Conservation (phyloP, 2,113 vertebrate species). For the Bambusicola thoracicus region DNA sequence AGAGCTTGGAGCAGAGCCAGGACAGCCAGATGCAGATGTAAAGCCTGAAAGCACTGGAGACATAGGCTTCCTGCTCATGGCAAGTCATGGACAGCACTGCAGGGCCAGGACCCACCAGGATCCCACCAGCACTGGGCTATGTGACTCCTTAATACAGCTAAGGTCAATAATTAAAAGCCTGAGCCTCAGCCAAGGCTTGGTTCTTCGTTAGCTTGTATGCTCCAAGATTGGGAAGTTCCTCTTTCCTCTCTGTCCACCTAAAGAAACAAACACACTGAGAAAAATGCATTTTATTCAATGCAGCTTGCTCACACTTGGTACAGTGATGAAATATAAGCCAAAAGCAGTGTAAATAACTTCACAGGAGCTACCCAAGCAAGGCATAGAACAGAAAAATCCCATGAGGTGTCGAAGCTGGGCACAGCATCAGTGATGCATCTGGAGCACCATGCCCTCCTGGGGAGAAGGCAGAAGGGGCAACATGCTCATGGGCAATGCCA, state of each 20-base stretch:
- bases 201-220: not conserved
- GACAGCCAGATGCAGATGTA: accelerated
- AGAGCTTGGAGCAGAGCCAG: not conserved
- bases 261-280: not conserved
- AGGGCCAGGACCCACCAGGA: accelerated
- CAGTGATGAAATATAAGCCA: not conserved
- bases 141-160: not conserved
- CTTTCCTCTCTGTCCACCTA: not conserved
- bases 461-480: not conserved
- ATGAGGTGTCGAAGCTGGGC: not conserved
- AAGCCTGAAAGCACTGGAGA: accelerated
- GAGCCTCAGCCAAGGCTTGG: not conserved
- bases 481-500: not conserved
- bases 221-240: accelerated
- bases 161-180: not conserved
- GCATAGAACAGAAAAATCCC: not conserved
- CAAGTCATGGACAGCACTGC: not conserved
- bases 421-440: not conserved
- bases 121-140: accelerated
- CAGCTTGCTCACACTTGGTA: not conserved
- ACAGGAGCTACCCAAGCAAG: accelerated
- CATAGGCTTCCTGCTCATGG: not conserved
- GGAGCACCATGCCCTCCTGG: not conserved
- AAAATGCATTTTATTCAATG: not conserved
- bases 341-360: not conserved